Conservation (phyloP, 2,888 invertebrate species). For the Erebia epiphron region DNA sequence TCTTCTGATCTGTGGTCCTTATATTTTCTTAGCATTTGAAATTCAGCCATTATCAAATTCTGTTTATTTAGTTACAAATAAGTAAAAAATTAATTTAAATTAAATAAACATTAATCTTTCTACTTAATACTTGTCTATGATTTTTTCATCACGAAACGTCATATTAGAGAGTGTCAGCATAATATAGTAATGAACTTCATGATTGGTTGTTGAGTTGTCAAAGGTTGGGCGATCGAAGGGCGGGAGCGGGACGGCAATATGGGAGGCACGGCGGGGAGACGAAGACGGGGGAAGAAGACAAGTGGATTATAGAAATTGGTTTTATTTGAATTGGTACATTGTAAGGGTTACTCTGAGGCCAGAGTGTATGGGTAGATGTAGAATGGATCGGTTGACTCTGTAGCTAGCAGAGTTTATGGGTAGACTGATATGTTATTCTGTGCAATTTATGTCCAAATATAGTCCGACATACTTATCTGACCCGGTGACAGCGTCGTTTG, state of each 20-base stretch:
- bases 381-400: not conserved
- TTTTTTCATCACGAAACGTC: constrained; percentile 33
- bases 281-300: constrained; percentile 50
- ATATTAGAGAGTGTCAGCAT: constrained; percentile 49
- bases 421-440: not conserved
- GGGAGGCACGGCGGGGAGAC: constrained; percentile 50
- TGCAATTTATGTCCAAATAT: too few species aligned
- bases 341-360: constrained; percentile 39
- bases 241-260: constrained; percentile 48
- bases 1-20: too few species aligned
- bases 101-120: not conserved
- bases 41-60: too few species aligned
- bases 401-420: not conserved
- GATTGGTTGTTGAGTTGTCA: constrained; percentile 78
- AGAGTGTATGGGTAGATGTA: constrained; percentile 15
- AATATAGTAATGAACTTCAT: constrained; percentile 58
- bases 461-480: too few species aligned
- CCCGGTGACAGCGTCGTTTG: too few species aligned
- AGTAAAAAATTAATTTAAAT: too few species aligned
- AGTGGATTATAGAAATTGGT: constrained; percentile 27
- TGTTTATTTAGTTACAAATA: too few species aligned
- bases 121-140: constrained; percentile 32
- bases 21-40: too few species aligned
- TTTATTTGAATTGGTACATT: constrained; percentile 25
- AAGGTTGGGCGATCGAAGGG: constrained; percentile 61